Evolutionary conservation across 2,797 vertebrate species (phyloP), one percentile per base, ranked within the genome.

Genomic region (Delichon dasypus): DNA sequence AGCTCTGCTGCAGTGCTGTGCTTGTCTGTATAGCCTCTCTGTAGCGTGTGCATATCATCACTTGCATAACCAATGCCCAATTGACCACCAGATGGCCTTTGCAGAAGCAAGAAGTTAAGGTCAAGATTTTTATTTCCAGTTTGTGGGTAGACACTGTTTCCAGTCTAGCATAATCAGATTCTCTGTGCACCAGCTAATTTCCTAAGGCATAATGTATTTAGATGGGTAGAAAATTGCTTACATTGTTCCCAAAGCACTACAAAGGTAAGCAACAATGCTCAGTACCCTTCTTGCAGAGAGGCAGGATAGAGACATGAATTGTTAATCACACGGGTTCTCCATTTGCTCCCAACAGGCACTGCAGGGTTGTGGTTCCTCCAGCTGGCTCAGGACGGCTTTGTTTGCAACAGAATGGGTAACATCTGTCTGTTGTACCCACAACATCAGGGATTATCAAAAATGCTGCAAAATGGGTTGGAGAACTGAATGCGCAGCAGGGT

Each of bases 191-290:
- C 51, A 66, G 51, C 40, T 78, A 58, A 91, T 77, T 95, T 97
- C 81, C 78, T 78, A 66, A 85, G 36, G 51, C 58, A 71, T 40
- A 70, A 61, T 57, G 36, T 66, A 68, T 92, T 72, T 88, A 61
- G 79, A 68, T 57, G 42, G 48, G 70, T 16, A 92, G 85, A 86
- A 95, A 89, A 94, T 82, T 67, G 55, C 71, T 93, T 70, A 75
- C 0, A 0, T 83, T 80, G 20, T 62, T 67, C 48, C 83, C 44
- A 60, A 51, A 94, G 73, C 60, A 20, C 54, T 73, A 64, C 44
- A 81, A 81, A 93, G 65, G 82, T 91, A 70, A 89, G 48, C 32
- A 66, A 45, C 40, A 68, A 14, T 73, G 44, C 48, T 75, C 44
- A 54, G 51, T 25, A 65, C 48, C 44, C 47, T 89, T 57, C 21